Conservation (phyloP, 2,888 invertebrate species). For the Dorcus parallelipipedus region DNA sequence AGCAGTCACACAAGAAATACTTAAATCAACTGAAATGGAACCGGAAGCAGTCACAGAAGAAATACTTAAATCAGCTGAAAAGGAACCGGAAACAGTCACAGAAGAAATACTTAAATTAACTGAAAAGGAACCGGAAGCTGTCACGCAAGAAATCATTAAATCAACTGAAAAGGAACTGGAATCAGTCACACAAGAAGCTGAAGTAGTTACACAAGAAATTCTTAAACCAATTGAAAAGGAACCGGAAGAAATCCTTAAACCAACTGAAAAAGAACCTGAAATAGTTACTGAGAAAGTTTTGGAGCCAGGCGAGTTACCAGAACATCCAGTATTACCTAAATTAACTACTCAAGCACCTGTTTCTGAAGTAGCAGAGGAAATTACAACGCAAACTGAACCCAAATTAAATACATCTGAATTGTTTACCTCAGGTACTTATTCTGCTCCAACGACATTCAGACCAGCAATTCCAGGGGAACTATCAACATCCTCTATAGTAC, state of each 20-base stretch:
- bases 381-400: not conserved
- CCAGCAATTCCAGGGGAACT: slow-evolving; percentile 34
- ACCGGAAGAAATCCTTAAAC: slow-evolving; percentile 5
- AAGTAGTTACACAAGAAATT: not conserved
- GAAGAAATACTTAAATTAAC: no score
- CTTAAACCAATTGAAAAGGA: not conserved
- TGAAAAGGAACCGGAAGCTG: slow-evolving; percentile 7
- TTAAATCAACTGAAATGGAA: not conserved
- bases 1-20: not conserved
- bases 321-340: slow-evolving; percentile 1
- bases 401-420: slow-evolving; percentile 1
- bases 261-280: slow-evolving; percentile 18
- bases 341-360: no score
- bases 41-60: not conserved
- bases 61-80: not conserved
- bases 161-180: not conserved
- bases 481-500: slow-evolving; percentile 34
- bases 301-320: not conserved
- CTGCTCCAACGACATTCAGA: slow-evolving; percentile 12
- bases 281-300: slow-evolving; percentile 4
- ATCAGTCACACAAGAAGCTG: not conserved
- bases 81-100: not conserved
- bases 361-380: not conserved
- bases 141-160: not conserved
- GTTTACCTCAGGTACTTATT: slow-evolving; percentile 16